Evolutionary conservation across 1,140 invertebrate species (phyloP).

Genomic region (Parapsyche elsis): DNA sequence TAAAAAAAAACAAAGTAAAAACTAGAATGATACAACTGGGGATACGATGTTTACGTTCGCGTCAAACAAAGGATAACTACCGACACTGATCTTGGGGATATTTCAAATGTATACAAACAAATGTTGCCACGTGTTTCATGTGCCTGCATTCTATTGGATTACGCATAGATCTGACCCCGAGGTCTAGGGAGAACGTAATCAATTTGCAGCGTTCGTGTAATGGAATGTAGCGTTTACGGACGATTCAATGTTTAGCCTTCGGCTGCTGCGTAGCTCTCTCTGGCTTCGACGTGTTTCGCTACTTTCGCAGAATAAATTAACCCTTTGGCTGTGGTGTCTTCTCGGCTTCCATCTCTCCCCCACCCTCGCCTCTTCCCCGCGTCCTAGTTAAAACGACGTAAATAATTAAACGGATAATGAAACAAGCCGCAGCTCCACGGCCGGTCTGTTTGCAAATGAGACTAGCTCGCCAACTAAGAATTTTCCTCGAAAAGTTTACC

Average conservation of each 20-base stretch:
- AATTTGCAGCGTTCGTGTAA: too few species aligned
- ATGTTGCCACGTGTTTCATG: too few species aligned
- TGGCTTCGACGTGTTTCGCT: neutral
- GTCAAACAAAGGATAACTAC: too few species aligned
- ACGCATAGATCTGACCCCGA: too few species aligned
- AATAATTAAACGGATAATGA: slow-evolving; percentile 39
- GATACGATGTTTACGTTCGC: too few species aligned
- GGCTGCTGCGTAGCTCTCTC: neutral
- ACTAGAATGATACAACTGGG: too few species aligned
- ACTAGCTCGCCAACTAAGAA: neutral
- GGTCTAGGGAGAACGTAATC: too few species aligned
- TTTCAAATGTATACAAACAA: too few species aligned
- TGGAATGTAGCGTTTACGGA: too few species aligned
- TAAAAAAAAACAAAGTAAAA: neutral
- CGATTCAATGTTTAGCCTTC: too few species aligned
- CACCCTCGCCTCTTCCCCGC: neutral
- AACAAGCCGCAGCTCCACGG: slow-evolving; percentile 26
- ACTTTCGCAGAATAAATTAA: slow-evolving; percentile 27
- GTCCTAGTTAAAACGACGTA: slow-evolving; percentile 1
- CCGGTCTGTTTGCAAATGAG: slow-evolving; percentile 1
- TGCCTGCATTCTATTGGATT: too few species aligned
- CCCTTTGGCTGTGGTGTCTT: neutral
- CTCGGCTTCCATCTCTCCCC: neutral
- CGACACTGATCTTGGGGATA: too few species aligned
- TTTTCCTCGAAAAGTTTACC: neutral